Evolutionary conservation across 2,888 invertebrate species (phyloP).

Genomic region (Tiliacea citrago): DNA sequence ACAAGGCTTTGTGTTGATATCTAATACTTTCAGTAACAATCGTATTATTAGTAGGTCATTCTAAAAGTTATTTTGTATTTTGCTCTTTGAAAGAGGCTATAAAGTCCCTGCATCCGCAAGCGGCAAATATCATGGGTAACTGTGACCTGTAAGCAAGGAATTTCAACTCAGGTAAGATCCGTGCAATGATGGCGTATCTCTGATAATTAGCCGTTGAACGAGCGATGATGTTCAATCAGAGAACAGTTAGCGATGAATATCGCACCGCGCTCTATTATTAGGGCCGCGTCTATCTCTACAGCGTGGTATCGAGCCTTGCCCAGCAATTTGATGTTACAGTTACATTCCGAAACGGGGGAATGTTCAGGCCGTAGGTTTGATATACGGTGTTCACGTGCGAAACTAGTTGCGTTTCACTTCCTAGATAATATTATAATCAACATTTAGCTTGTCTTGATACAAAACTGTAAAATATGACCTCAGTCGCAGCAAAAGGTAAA

Average conservation of each 20-base stretch:
- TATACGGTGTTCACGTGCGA: conserved; percentile 39
- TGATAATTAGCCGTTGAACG: conserved; percentile 78
- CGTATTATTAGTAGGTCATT: conserved; percentile 35
- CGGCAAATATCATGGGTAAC: conserved; percentile 47
- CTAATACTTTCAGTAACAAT: conserved; percentile 48
- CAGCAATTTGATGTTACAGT: conserved; percentile 80
- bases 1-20: conserved; percentile 53
- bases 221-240: conserved; percentile 80
- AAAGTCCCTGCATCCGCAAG: conserved; percentile 46
- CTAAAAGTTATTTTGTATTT: conserved; percentile 8
- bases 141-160: conserved; percentile 64
- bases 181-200: conserved; percentile 72
- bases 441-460: conserved; percentile 32
- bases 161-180: conserved; percentile 72
- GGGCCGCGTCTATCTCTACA: conserved; percentile 77
- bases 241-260: conserved; percentile 87
- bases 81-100: conserved; percentile 15
- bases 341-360: conserved; percentile 74
- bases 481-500: conserved; percentile 52
- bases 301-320: conserved; percentile 70
- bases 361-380: conserved; percentile 37
- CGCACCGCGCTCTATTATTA: conserved; percentile 82
- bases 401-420: conserved; percentile 35
- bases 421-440: conserved; percentile 31
- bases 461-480: conserved; percentile 10